Evolutionary conservation across 2,113 vertebrate genomes (phyloP).

Genomic region (Calyptommatus sinebrachiatus): DNA sequence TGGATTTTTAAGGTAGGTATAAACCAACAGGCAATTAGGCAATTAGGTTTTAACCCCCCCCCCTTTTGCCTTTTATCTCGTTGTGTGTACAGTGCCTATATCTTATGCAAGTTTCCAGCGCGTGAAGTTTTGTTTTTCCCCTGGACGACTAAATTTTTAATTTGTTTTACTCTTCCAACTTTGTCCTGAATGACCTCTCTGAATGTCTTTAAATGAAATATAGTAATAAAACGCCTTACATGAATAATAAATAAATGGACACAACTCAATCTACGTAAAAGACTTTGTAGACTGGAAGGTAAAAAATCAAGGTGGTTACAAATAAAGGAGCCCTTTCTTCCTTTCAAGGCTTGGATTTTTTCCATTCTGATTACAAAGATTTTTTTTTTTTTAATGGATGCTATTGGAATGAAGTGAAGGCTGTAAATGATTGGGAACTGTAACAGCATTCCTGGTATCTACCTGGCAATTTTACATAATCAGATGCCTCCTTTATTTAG

Average conservation of each 20-base stretch:
- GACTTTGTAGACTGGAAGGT: not conserved
- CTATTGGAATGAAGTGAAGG: conserved; percentile 20
- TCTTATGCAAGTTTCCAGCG: too few species aligned
- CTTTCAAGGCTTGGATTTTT: not conserved
- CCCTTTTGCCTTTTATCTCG: too few species aligned
- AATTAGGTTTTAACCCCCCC: too few species aligned
- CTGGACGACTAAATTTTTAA: too few species aligned
- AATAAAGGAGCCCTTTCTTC: not conserved
- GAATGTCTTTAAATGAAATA: too few species aligned
- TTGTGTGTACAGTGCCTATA: too few species aligned
- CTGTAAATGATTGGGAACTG: conserved; percentile 35
- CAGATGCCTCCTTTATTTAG: conserved; percentile 55
- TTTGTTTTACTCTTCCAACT: too few species aligned
- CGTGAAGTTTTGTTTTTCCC: too few species aligned
- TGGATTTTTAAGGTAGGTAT: too few species aligned
- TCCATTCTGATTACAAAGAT: not conserved
- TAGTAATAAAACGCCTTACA: too few species aligned
- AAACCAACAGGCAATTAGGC: too few species aligned
- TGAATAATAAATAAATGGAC: not conserved
- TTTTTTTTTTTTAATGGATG: not conserved
- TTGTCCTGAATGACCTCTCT: too few species aligned
- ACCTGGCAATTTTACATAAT: conserved; percentile 48
- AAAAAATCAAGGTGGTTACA: conserved; percentile 5
- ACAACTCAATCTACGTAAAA: conserved; percentile 1
- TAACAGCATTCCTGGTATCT: conserved; percentile 57